Conservation (phyloP, 2,113 vertebrate species). For the Rostratula benghalensis region DNA sequence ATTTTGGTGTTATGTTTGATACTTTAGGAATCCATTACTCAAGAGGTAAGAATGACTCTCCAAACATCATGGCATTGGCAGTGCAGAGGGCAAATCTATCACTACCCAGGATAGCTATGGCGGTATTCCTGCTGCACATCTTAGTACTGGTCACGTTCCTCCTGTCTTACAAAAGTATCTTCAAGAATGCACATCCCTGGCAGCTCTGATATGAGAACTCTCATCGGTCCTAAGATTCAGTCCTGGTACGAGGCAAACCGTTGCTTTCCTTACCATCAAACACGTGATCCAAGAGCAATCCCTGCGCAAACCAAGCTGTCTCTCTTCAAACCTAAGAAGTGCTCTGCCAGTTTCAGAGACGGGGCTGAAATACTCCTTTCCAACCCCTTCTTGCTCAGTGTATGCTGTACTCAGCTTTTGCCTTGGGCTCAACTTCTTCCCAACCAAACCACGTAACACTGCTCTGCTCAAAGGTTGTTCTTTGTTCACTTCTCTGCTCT, state of each 20-base stretch:
- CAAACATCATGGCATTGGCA: neutral
- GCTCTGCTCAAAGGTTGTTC: neutral
- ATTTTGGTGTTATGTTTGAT: neutral
- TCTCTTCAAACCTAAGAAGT: neutral
- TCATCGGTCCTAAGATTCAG: neutral
- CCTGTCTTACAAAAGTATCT: neutral
- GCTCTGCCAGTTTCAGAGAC: neutral
- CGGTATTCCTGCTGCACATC: neutral
- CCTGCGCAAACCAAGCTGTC: neutral
- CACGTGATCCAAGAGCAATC: neutral
- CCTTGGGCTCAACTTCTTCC: neutral
- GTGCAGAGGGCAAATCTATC: neutral
- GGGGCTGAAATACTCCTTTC: neutral
- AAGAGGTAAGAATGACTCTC: neutral
- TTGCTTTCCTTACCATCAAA: neutral
- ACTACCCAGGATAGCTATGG: neutral
- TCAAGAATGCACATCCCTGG: neutral
- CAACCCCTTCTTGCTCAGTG: neutral
- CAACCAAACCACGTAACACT: neutral
- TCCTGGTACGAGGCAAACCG: neutral
- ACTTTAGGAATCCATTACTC: neutral
- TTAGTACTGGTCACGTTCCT: neutral
- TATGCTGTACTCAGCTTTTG: neutral
- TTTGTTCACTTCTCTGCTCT: constrained; percentile 15
- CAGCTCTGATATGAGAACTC: neutral